Conservation (phyloP, 1,140 invertebrate species). For the Elysia chlorotica region DNA sequence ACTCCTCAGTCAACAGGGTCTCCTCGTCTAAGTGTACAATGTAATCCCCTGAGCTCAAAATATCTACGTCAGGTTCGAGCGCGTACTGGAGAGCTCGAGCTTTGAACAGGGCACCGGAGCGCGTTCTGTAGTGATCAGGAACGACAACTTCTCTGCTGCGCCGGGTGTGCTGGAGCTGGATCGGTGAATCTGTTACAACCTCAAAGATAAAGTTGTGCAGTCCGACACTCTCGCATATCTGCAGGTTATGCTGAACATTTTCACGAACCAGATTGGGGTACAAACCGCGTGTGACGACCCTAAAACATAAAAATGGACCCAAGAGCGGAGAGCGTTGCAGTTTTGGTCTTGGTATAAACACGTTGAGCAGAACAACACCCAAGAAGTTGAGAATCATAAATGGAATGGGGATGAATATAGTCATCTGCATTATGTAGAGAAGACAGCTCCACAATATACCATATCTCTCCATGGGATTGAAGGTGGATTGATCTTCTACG, state of each 20-base stretch:
- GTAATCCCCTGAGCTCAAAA: slow-evolving; percentile 89
- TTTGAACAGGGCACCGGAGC: slow-evolving; percentile 91
- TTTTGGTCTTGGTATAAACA: slow-evolving; percentile 90
- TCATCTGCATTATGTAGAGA: slow-evolving; percentile 36
- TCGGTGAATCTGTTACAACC: slow-evolving; percentile 91
- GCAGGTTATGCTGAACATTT: slow-evolving; percentile 88
- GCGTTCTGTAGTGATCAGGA: slow-evolving; percentile 82
- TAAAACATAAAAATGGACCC: slow-evolving; percentile 93
- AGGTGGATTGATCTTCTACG: not conserved
- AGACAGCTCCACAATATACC: slow-evolving; percentile 49
- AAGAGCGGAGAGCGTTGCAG: slow-evolving; percentile 87
- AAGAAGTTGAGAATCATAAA: slow-evolving; percentile 39
- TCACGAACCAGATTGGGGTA: slow-evolving; percentile 87
- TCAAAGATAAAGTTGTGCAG: slow-evolving; percentile 97
- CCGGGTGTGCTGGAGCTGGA: slow-evolving; percentile 75
- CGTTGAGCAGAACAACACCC: slow-evolving; percentile 84
- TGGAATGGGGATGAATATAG: slow-evolving; percentile 38
- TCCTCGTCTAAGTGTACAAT: slow-evolving; percentile 98
- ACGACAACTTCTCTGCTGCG: slow-evolving; percentile 84
- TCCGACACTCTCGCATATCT: slow-evolving; percentile 85
- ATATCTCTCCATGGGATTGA: not conserved
- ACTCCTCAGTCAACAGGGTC: slow-evolving; percentile 91
- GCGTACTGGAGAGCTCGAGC: slow-evolving; percentile 95
- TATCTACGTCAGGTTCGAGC: slow-evolving; percentile 85
- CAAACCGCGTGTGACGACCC: slow-evolving; percentile 93